Percentiles rank a stretch among this genome's conserved stretches.
These are phyloP conservation scores for Pavo muticus DNA, from an alignment of 2,113 vertebrate species.

Conservation along the genomic window DNA sequence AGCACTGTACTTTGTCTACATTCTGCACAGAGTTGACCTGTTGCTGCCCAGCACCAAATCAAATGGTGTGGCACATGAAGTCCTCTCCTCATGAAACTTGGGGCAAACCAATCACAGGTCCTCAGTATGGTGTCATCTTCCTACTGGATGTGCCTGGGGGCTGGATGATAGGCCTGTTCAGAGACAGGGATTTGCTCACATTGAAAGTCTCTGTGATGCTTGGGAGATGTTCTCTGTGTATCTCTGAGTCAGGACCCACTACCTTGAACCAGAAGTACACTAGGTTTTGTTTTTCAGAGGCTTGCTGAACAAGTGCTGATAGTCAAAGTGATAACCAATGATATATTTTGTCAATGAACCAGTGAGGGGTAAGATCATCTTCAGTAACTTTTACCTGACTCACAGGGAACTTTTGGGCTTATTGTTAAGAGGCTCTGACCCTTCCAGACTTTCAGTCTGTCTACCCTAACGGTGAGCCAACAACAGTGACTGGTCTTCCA, in stretches of 20 bases:
- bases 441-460: not conserved
- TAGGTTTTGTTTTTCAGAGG: not conserved
- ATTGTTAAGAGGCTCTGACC: not conserved
- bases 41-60: not conserved
- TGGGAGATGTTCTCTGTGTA: not conserved
- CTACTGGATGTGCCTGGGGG: not conserved
- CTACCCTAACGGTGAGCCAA: not conserved
- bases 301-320: not conserved
- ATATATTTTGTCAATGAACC: not conserved
- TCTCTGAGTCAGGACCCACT: not conserved
- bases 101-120: not conserved
- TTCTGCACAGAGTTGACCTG: not conserved
- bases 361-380: not conserved
- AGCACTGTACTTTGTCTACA: not conserved
- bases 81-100: not conserved
- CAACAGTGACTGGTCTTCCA: not conserved
- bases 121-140: accelerated
- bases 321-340: not conserved
- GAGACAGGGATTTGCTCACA: not conserved
- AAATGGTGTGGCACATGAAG: not conserved
- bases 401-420: not conserved
- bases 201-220: not conserved
- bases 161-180: not conserved
- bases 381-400: not conserved
- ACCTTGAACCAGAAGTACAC: not conserved